phyloP scores from a whole-genome alignment of 2,113 vertebrate species.

The Tragulus kanchil region DNA sequence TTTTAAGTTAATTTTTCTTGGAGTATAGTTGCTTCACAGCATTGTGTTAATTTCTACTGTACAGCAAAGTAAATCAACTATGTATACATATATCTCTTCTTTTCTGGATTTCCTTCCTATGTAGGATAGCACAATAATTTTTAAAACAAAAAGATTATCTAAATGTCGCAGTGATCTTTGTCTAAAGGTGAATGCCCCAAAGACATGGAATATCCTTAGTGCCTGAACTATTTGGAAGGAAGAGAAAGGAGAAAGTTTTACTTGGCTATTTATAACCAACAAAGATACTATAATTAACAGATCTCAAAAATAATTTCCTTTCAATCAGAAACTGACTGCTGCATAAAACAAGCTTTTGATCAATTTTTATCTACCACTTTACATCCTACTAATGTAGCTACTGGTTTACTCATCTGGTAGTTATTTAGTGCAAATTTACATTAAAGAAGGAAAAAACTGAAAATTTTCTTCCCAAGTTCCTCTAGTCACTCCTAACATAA shows the following conservation, averaged over 20 bases:
- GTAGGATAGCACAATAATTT: not conserved
- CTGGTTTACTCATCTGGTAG: not conserved
- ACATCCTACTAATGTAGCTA: not conserved
- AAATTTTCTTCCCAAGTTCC: no score
- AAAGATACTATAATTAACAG: not conserved
- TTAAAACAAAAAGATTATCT: conserved; percentile 59
- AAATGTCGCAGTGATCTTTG: not conserved
- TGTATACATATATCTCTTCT: not conserved
- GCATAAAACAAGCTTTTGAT: not conserved
- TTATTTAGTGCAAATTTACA: not conserved
- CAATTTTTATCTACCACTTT: not conserved
- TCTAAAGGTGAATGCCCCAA: not conserved
- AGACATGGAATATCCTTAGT: not conserved
- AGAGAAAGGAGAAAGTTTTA: not conserved
- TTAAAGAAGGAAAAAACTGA: conserved; percentile 41
- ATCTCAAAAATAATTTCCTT: conserved; percentile 45
- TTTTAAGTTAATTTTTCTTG: not conserved
- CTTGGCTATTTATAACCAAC: not conserved
- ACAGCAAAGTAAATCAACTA: not conserved
- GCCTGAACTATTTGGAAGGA: not conserved
- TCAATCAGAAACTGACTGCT: not conserved
- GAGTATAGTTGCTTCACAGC: not conserved
- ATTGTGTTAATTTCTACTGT: not conserved
- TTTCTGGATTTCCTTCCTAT: not conserved
- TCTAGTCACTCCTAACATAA: not conserved